Base-by-base conservation (phyloP, 37 sponge, comb jelly and placozoan genomes). In the Agelas oroides region DNA sequence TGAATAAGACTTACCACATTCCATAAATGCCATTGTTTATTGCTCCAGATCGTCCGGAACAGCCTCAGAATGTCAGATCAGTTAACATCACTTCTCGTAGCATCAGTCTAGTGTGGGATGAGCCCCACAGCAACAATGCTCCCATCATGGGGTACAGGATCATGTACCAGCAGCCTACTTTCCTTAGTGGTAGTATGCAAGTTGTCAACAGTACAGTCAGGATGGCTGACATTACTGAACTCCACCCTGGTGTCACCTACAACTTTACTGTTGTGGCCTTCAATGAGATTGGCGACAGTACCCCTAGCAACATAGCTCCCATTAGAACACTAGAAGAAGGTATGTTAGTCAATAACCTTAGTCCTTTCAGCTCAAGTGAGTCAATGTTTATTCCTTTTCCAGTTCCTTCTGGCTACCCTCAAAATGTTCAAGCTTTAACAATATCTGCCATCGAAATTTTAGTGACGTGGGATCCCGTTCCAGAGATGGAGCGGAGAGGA, bases 91-190 rank as follows among this genome's bases (percentile, higher is more conserved):
- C 72, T 14, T 77, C 90, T 59, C 75, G 64, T 69, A 68, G 25
- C 54, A 53, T 85, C n/a, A 18, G 40, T 23, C 64, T 89, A 0
- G 21, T 24, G 31, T 86, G 84, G 83, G 70, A 74, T 59, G 89
- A 84, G 72, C 86, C 88, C 74, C 76, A 92, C 60, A 66, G 76
- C 58, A 85, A 80, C 72, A 85, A 88, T 76, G 85, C 86, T 54
- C 85, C 83, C 36, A 85, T 92, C 65, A 32, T 12, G 1, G 84
- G 81, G 1, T 88, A 88, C 77, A 19, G 23, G 25, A 69, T 86
- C 15, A 19, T 20, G n/a, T 87, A 79, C 65, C 59, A 6, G 19
- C 24, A 71, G 25, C 87, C 87, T 39, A 35, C 20, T 5, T 87
- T 87, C 74, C 35, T 64, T 25, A 66, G 73, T 20, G 80, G 74